These are phyloP conservation scores for Ashinkailepas kermadecensis DNA, from an alignment of 2,888 invertebrate species.

Conservation along the genomic window DNA sequence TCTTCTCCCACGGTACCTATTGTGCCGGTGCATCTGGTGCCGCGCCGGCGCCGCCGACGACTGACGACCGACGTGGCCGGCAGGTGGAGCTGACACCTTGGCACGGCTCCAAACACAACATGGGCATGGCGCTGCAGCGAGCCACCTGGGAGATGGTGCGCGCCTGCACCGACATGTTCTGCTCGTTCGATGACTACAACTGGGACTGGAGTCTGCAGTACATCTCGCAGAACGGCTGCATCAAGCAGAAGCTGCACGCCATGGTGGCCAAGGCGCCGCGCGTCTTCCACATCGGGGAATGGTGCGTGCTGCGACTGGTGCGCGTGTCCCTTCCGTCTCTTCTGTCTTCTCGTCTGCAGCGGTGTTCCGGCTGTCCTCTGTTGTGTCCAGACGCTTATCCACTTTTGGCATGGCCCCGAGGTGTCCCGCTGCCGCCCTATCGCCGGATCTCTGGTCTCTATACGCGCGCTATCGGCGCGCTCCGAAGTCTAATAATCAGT, in stretches of 20 bases:
- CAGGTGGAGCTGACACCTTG: conserved; percentile 86
- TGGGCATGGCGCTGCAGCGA: conserved; percentile 94
- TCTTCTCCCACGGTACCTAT: too few species aligned
- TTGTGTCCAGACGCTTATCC: neutral
- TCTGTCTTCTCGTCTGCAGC: neutral
- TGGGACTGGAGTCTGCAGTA: conserved; percentile 98
- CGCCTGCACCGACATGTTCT: conserved; percentile 56
- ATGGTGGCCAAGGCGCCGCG: conserved; percentile 86
- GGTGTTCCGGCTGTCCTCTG: neutral
- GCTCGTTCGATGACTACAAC: conserved; percentile 96
- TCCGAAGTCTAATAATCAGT: too few species aligned
- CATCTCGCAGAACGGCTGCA: conserved; percentile 60
- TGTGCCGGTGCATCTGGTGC: too few species aligned
- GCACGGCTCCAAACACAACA: conserved; percentile 97
- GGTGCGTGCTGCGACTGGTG: conserved; percentile 53
- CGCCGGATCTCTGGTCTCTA: neutral
- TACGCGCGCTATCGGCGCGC: too few species aligned
- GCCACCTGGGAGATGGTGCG: conserved; percentile 68
- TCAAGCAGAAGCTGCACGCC: conserved; percentile 54
- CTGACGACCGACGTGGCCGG: too few species aligned
- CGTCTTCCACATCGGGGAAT: conserved; percentile 98
- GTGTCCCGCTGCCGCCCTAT: neutral
- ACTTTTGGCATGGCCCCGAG: neutral
- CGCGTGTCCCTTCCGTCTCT: neutral
- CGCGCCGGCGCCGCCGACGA: too few species aligned